Evolutionary conservation across 2,113 vertebrate genomes (phyloP).

Genomic region (Centropus unirufus): DNA sequence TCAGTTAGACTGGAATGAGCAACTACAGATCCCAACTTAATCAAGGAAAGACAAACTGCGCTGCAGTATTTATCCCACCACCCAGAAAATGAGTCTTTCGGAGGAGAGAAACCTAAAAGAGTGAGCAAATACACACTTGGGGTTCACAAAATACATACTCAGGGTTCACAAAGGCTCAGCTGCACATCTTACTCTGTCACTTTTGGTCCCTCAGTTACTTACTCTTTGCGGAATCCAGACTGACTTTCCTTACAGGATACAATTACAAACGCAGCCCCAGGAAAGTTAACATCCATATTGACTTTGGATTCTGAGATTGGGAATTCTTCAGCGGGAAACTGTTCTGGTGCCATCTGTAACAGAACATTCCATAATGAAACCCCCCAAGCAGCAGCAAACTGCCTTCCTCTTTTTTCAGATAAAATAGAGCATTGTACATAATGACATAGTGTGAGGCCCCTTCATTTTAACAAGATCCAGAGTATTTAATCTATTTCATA

Average conservation of each 20-base stretch:
- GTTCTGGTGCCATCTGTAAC: constrained; percentile 90
- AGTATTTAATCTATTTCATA: background rate
- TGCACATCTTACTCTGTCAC: background rate
- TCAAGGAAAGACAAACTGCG: background rate
- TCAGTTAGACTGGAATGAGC: background rate
- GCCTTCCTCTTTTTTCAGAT: background rate
- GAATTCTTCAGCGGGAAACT: constrained; percentile 95
- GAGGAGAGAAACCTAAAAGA: background rate
- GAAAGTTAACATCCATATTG: constrained; percentile 97
- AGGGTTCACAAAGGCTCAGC: background rate
- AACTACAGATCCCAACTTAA: background rate
- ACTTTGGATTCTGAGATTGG: constrained; percentile 95
- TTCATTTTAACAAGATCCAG: background rate
- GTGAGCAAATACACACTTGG: background rate
- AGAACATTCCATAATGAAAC: background rate
- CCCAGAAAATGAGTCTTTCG: background rate
- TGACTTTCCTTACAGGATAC: constrained; percentile 97
- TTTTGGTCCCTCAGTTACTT: constrained; percentile 48
- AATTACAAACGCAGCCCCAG: constrained; percentile 93
- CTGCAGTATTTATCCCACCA: background rate
- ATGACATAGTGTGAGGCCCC: background rate
- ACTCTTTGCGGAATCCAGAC: constrained; percentile 97
- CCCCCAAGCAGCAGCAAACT: background rate
- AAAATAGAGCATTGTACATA: background rate
- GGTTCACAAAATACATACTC: background rate